phyloP scores from a whole-genome alignment of 2,797 vertebrate genomes.

The Rhinoraja longicauda region DNA sequence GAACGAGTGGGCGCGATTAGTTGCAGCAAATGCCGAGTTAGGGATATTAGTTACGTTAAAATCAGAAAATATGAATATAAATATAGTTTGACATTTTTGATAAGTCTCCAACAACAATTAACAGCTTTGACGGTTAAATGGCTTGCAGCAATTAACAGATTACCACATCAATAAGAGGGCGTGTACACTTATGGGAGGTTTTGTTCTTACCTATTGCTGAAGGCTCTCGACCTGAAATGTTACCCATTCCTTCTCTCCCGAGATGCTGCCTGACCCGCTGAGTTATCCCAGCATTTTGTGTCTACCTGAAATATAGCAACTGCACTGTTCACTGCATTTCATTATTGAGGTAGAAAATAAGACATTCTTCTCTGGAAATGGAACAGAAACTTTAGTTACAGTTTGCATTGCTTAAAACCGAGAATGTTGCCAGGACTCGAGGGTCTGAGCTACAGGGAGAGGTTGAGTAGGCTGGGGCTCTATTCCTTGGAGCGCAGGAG shows the following conservation, averaged over 20 bases:
- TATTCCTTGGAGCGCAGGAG: too few species aligned
- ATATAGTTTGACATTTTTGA: not conserved
- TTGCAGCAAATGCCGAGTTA: not conserved
- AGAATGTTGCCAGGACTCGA: too few species aligned
- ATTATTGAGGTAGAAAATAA: not conserved
- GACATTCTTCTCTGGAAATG: not conserved
- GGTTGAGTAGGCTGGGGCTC: too few species aligned
- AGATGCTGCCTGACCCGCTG: too few species aligned
- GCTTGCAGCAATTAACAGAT: not conserved
- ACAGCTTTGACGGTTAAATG: not conserved
- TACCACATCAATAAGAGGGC: not conserved
- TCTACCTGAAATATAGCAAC: not conserved
- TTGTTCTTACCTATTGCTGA: not conserved
- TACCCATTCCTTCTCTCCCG: too few species aligned
- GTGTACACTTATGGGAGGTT: not conserved
- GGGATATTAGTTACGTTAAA: conserved; percentile 1
- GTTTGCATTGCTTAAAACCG: too few species aligned
- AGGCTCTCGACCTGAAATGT: too few species aligned
- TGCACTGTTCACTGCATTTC: not conserved
- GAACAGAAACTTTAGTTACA: too few species aligned
- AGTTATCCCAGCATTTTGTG: too few species aligned
- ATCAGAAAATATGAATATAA: not conserved
- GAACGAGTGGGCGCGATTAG: not conserved
- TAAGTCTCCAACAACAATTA: not conserved
- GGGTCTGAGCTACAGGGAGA: too few species aligned